A percentile compares a stretch with the other conserved stretches of the same genome.
Evolutionary conservation across 2,797 vertebrate genomes (phyloP).

Genomic region (Gouania willdenowi): DNA sequence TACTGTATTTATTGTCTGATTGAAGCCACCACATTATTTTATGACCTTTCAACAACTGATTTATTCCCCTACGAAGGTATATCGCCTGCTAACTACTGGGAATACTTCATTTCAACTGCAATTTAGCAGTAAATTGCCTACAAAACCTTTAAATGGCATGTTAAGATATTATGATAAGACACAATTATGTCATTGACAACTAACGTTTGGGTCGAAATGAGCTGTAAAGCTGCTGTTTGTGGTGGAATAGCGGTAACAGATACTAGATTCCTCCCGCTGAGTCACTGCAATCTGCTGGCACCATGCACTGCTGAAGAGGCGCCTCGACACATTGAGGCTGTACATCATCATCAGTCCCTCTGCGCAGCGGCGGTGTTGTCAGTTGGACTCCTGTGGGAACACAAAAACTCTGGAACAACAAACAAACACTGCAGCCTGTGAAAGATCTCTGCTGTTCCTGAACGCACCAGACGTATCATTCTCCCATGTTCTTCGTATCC

Average conservation of each 20-base stretch:
- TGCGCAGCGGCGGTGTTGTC: constrained; percentile 3
- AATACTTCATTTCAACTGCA: no score
- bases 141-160: no score
- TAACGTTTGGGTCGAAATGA: no score
- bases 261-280: constrained; percentile 45
- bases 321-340: constrained; percentile 38
- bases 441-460: constrained; percentile 10
- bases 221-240: constrained; percentile 21
- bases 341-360: constrained; percentile 65
- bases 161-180: no score
- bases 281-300: constrained; percentile 57
- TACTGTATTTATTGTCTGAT: no score
- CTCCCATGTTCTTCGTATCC: constrained; percentile 11
- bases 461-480: constrained; percentile 19
- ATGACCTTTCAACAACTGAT: no score
- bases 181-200: no score
- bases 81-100: no score
- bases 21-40: no score
- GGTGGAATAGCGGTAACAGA: constrained; percentile 21
- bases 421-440: constrained; percentile 51
- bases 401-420: constrained; percentile 38
- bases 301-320: constrained; percentile 59
- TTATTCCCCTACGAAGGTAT: no score
- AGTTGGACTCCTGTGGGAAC: constrained; percentile 33
- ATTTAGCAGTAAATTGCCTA: no score